Base-by-base conservation (phyloP, 2,888 invertebrate genomes). In the Pherbina coryleti region DNA sequence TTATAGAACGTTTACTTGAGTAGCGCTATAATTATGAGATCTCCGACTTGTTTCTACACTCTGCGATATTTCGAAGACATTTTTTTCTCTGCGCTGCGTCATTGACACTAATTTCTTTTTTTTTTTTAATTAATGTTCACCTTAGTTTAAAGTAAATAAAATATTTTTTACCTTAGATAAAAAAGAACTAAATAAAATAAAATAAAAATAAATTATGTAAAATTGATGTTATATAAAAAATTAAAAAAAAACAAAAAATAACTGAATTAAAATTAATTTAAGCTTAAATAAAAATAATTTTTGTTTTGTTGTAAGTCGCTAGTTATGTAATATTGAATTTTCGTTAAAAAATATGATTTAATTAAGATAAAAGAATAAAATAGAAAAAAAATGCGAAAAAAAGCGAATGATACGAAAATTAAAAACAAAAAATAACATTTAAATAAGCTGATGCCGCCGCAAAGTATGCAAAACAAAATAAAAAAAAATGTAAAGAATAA, bases 261-360 rank as follows among this genome's bases (percentile, higher is more conserved):
- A 37, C 14, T 34, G 11, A 67, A 37, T 19, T n/a, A 37, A 67
- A 49, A 34, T 49, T 19, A 60, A 25, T 25, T 11, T 25, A 60
- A 9, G 28, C 28, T 19, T 28, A 60, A 28, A 28, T 11, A n/a
- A n/a, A n/a, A 60, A 28, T 25, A 60, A 22, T 67, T 34, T 44
- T 67, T 4, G 44, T 44, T 79, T 77, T 80, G 78, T 79, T 78
- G 77, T 77, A 81, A 79, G 78, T 79, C 80, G 80, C 78, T 80
- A 80, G 78, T 49, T 37, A 44, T 37, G 49, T 22, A 67, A 44
- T 37, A 67, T 44, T 22, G 2, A 9, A 28, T 28, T 60, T 60
- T 60, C 31, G 5, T 14, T 37, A 37, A 25, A 22, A 37, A 17
- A 76, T 79, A 80, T 74, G 78, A 44, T 44, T 73, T 79, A 75